Evolutionary conservation across 2,888 invertebrate genomes (phyloP), one percentile per base, ranked within the genome.

Genomic region (Lepetodrilus schrolli): DNA sequence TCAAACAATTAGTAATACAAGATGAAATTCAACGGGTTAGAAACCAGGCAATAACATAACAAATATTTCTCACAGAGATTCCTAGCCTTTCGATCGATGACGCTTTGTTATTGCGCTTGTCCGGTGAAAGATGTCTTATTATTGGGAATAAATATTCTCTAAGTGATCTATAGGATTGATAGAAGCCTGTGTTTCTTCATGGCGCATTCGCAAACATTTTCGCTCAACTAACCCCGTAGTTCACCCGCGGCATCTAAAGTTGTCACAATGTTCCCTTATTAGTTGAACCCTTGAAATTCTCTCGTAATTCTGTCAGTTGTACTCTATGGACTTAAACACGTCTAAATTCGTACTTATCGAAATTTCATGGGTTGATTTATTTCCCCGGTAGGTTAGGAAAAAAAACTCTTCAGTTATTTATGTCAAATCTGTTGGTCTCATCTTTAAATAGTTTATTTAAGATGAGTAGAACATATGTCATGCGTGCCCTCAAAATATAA

Each of bases 1-100:
- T 58, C 58, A 58, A 58, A 58, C 58, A 58, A 58, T 58, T 58
- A 58, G 58, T 58, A 58, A 58, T 58, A 58, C 58, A 58, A 58
- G 58, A 26, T 30, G 26, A 30, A n/a, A 58, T 58, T 26, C 58
- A 34, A 58, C 34, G 58, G 58, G 58, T 58, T 58, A 58, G 58
- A 58, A 58, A 58, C 34, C 58, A 30, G 58, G 34, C 58, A 21
- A 30, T 30, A 13, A 7, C 58, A 58, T 34, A n/a, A 58, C 58
- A 34, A 58, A 58, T 30, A 58, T 30, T 43, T 43, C 43, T 43
- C 43, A 17, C 34, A 26, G 26, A 23, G 13, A 26, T 13, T 30
- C 23, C 17, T 30, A 13, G 58, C n/a, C n/a, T 30, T 58, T 23
- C 13, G 58, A 58, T 58, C 58, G 58, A 58, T 58, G 13, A 7